A percentile compares a stretch with the other conserved stretches of the same genome.
Evolutionary conservation across 2,113 vertebrate genomes (phyloP).

Genomic region (Heterotilapia buettikoferi): DNA sequence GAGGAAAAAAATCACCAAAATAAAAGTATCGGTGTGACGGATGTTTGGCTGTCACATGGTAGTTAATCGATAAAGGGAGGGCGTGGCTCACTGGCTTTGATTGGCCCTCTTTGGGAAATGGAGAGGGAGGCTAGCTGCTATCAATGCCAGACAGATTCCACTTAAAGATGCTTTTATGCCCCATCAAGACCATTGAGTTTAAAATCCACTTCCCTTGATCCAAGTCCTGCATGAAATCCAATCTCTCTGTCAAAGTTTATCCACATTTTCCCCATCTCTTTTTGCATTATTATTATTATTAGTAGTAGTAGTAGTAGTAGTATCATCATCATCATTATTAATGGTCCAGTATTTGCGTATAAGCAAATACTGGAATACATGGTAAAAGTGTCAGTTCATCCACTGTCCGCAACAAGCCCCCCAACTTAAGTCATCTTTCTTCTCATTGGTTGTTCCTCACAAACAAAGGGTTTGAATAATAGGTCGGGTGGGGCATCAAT

Average conservation of each 20-base stretch:
- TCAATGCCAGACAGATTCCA: not conserved
- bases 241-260: not conserved
- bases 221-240: not conserved
- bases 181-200: not conserved
- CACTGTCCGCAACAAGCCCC: not conserved
- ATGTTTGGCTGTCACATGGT: conserved; percentile 48
- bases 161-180: conserved; percentile 4
- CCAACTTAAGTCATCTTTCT: not conserved
- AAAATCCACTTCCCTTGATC: conserved; percentile 7
- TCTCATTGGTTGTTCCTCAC: not conserved
- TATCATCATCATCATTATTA: not conserved
- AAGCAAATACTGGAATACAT: not conserved
- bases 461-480: not conserved
- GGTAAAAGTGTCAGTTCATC: not conserved
- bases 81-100: conserved; percentile 17
- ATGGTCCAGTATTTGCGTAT: not conserved
- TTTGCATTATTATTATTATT: not conserved
- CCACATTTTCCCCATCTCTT: not conserved
- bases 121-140: not conserved
- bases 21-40: conserved; percentile 46
- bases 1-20: conserved; percentile 10
- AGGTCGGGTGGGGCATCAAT: not conserved
- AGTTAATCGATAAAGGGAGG: conserved; percentile 44
- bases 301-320: fast-evolving
- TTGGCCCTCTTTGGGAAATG: conserved; percentile 6